Evolutionary conservation across 2,888 invertebrate genomes (phyloP), one percentile per base, ranked within the genome.

Genomic region (Gibbula magus): DNA sequence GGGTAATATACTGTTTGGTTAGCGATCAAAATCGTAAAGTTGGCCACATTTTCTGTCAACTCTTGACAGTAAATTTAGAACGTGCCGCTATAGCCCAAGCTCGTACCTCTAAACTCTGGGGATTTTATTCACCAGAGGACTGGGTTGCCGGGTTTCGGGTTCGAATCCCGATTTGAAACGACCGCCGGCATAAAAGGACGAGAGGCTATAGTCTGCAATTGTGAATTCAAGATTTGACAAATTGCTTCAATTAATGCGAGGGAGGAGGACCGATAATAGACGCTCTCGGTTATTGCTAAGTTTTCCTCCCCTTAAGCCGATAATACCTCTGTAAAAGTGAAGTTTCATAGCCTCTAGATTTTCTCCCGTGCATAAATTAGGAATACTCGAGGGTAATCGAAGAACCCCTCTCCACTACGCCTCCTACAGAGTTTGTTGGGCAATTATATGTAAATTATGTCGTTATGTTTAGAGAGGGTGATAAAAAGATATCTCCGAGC

Each of bases 21-120:
- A 25, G 51, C 61, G 61, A 77, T 56, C 61, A 77, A 77, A 77
- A 77, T 77, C 45, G 77, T 77, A 77, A 66, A 66, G 77, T 77
- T 70, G 70, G 39, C 70, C 70, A 70, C 70, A 70, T 70, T 35
- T 70, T 39, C 20, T 39, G 70, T 70, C 70, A 35, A 16, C 13
- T 35, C 20, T 3, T 20, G 70, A 35, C 32, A 20, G 70, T 70
- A 70, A 70, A 70, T 70, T 70, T 35, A 61, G 70, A 70, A 32
- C 35, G 70, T 20, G 39, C 18, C 16, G 35, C 32, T n/a, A 32
- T 20, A 70, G 29, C 70, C 20, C 20, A 4, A 20, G 35, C n/a
- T 70, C n/a, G 39, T 35, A 35, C 35, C 70, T 39, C 20, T 32
- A 70, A 70, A 32, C 70, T 35, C 32, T 20, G 70, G 35, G 39